Evolutionary conservation across 2,797 vertebrate species (phyloP).

Genomic region (Natrix natrix): DNA sequence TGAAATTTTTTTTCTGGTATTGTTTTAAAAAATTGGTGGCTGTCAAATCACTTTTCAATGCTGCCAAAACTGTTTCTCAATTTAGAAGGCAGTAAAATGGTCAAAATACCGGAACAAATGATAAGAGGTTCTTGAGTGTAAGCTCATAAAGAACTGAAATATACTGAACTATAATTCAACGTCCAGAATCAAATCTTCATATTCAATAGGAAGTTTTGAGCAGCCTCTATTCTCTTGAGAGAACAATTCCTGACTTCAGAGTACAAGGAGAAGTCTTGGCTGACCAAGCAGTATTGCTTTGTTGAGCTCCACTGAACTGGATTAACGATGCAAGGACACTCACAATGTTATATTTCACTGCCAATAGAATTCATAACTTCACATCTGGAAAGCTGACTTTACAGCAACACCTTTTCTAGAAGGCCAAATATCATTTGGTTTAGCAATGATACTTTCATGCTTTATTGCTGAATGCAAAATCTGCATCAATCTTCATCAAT

Average conservation of each 20-base stretch:
- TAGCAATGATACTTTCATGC: neutral
- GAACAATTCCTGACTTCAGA: neutral
- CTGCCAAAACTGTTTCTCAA: neutral
- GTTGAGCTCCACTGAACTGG: neutral
- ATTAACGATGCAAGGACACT: neutral
- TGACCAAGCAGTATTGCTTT: neutral
- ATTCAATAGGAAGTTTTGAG: neutral
- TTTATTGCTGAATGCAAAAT: neutral
- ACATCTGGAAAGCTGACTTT: conserved; percentile 4
- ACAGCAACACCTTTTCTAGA: neutral
- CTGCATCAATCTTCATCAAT: neutral
- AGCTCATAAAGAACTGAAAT: neutral
- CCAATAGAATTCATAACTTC: neutral
- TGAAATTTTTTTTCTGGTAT: neutral
- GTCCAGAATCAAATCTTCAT: neutral
- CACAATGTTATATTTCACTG: neutral
- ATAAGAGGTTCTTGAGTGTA: neutral
- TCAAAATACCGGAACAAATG: neutral
- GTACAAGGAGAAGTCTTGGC: neutral
- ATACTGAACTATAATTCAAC: neutral
- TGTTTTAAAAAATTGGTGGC: neutral
- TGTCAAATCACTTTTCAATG: neutral
- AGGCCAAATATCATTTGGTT: neutral
- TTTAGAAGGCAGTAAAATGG: neutral
- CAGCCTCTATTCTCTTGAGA: neutral